Conservation (phyloP, 2,797 vertebrate genomes). For the Pelobates cultripes region DNA sequence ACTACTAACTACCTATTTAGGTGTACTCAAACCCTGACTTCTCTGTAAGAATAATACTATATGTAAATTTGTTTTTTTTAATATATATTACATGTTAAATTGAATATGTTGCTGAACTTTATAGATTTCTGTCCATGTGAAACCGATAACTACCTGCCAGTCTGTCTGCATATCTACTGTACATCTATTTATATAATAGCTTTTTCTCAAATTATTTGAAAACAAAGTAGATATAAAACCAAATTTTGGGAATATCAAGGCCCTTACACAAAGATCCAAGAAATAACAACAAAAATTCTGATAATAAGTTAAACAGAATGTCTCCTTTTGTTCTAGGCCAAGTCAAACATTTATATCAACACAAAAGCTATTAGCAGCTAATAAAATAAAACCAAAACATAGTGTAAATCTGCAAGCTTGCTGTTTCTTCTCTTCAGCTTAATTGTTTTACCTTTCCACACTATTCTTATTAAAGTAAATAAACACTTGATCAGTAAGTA, state of each 20-base stretch:
- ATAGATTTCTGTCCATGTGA: too few relatives aligned
- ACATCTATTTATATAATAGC: too few relatives aligned
- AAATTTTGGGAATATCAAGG: neutral
- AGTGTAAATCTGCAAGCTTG: neutral
- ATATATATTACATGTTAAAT: too few relatives aligned
- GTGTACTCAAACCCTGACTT: too few relatives aligned
- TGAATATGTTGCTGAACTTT: too few relatives aligned
- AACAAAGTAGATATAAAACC: neutral
- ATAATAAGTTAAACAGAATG: slow-evolving; percentile 24
- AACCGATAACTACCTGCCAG: too few relatives aligned
- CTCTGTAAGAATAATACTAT: too few relatives aligned
- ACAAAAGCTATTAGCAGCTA: slow-evolving; percentile 40
- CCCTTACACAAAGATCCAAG: neutral
- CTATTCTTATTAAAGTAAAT: slow-evolving; percentile 22
- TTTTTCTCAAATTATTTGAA: too few relatives aligned
- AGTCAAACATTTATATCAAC: slow-evolving; percentile 28
- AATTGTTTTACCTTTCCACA: slow-evolving; percentile 43
- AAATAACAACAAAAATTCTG: neutral
- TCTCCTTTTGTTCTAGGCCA: neutral
- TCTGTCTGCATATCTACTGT: too few relatives aligned
- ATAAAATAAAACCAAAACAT: slow-evolving; percentile 42
- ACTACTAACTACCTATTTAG: too few relatives aligned
- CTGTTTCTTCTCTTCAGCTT: neutral
- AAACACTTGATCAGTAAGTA: slow-evolving; percentile 16
- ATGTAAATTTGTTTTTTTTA: too few relatives aligned